A percentile compares a stretch with the other conserved stretches of the same genome.
Conservation (phyloP, 2,113 vertebrate species). For the Ranitomeya imitator region DNA sequence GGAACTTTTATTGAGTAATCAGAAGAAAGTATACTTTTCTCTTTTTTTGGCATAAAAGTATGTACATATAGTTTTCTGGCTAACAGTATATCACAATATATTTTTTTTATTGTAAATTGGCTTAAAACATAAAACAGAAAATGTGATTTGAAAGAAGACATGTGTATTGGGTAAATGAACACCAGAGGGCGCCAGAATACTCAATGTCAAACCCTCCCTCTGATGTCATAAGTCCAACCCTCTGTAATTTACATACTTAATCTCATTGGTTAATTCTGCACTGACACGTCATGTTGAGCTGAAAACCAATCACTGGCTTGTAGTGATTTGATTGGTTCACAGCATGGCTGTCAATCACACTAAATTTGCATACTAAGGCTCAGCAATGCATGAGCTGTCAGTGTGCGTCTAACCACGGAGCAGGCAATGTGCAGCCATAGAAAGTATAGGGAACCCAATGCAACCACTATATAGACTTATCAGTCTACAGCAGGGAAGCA, state of each 20-base stretch:
- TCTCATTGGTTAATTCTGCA: neutral
- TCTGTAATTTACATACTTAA: slow-evolving; percentile 22
- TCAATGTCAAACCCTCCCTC: neutral
- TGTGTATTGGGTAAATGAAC: neutral
- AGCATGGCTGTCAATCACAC: slow-evolving; percentile 37
- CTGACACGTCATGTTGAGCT: neutral
- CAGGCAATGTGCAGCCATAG: slow-evolving; percentile 30
- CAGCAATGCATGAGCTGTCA: slow-evolving; percentile 27
- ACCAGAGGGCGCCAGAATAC: slow-evolving; percentile 32
- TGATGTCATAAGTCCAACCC: slow-evolving; percentile 3
- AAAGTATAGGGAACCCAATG: slow-evolving; percentile 18
- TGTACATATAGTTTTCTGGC: too few relatives aligned
- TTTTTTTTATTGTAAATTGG: too few relatives aligned
- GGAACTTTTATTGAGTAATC: too few relatives aligned
- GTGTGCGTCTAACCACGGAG: slow-evolving; percentile 27
- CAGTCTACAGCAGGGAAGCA: neutral
- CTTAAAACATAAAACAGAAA: neutral
- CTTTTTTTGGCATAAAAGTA: too few relatives aligned
- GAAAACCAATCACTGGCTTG: slow-evolving; percentile 2
- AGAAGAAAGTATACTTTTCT: too few relatives aligned
- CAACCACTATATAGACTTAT: neutral
- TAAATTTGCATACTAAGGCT: slow-evolving; percentile 52
- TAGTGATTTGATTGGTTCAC: neutral
- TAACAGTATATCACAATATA: too few relatives aligned
- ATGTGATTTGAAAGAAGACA: neutral